Conservation (phyloP, 2,888 invertebrate species). For the Isotomurus palustris region DNA sequence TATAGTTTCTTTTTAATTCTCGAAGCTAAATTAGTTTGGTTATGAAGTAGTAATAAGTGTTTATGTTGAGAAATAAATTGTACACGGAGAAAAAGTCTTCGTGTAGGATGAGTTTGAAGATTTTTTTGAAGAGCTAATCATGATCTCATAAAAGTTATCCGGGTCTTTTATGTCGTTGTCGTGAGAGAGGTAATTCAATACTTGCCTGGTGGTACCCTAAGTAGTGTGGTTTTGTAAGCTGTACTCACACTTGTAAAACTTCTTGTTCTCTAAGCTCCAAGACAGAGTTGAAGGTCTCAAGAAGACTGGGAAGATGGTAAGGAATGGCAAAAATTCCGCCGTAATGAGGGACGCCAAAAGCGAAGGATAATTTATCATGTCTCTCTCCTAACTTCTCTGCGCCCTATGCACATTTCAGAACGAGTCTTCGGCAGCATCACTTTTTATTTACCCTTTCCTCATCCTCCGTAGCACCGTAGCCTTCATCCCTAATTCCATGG, state of each 20-base stretch:
- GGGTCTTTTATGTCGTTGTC: constrained; percentile 1
- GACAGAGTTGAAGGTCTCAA: neutral
- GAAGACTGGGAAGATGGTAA: neutral
- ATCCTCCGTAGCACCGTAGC: constrained; percentile 12
- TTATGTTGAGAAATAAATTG: too few species aligned
- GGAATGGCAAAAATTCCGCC: constrained; percentile 46
- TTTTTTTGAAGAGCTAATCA: too few species aligned
- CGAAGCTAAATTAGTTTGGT: too few species aligned
- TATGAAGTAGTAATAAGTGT: too few species aligned
- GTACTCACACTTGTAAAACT: neutral
- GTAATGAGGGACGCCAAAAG: constrained; percentile 46
- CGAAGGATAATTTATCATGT: constrained; percentile 46
- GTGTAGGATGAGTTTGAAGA: neutral
- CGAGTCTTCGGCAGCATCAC: neutral
- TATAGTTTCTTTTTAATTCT: too few species aligned
- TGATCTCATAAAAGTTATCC: too few species aligned
- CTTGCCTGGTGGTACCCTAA: constrained; percentile 32
- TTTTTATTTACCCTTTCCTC: constrained; percentile 13
- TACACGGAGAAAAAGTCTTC: too few species aligned
- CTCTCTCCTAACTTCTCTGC: constrained; percentile 7
- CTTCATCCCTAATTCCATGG: too few species aligned
- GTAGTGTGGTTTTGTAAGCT: constrained; percentile 1
- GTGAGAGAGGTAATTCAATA: constrained; percentile 31
- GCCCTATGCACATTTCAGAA: neutral
- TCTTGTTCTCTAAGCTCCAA: neutral